Base-by-base conservation (phyloP, 2,113 vertebrate species). In the Reinhardtius hippoglossoides region DNA sequence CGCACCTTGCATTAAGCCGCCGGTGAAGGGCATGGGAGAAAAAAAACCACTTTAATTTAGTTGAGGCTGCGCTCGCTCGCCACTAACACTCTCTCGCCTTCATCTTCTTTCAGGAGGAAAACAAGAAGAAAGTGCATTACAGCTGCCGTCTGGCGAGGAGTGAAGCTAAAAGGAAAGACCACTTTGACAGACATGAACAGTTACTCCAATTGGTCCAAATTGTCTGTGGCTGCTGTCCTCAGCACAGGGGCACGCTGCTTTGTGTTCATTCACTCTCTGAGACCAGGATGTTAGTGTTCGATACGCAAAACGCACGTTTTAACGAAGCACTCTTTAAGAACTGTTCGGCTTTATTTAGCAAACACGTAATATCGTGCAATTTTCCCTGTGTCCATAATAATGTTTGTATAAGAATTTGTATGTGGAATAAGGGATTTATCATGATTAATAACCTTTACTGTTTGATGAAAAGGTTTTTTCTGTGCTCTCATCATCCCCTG, bases 81-180 rank as follows among this genome's bases (percentile, higher is more conserved):
- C 21, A 50, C 46, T 31, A 5, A 50, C 63, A 27, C 37, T 40
- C n/a, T n/a, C 35, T 54, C 9, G 4, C 46, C 18, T 18, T 50
- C 46, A 50, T 50, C 46, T 18, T 14, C 20, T 57, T 68, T 31
- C 35, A 40, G 1, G 16, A 23, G 52, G 42, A 35, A 68, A 64
- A 71, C n/a, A 82, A 67, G 15, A 21, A 50, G 67, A 57, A 2
- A 27, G 50, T 20, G 27, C 48, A 82, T 55, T 67, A 46, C 4
- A 67, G 42, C 27, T 12, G 16, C 56, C 60, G 48, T 37, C 44
- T 40, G 59, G n/a, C 23, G 10, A 52, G 24, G 23, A 54, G 58
- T n/a, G 9, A 2, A 6, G n/a, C 13, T 54, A 4, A 64, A 20
- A 67, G 21, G 21, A 67, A 8, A 31, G 52, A 59, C 16, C 24